phyloP scores from a whole-genome alignment of 1,140 invertebrate species.

The Zaprionus camerounensis region DNA sequence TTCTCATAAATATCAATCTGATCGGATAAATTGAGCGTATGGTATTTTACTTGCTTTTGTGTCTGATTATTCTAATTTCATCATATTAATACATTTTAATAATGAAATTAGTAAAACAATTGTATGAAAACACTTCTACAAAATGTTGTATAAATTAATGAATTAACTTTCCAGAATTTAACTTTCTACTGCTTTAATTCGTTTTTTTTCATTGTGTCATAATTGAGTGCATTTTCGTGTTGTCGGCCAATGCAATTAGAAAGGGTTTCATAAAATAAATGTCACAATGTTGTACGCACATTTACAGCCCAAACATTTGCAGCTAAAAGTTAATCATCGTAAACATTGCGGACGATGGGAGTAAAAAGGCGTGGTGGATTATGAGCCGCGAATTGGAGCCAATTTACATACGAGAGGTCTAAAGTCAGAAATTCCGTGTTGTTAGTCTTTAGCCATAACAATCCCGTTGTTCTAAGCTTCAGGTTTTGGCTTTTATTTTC shows the following conservation, averaged over 20 bases:
- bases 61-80: no score
- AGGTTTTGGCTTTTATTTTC: conserved; percentile 57
- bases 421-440: conserved; percentile 20
- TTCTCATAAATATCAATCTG: no score
- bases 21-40: no score
- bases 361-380: neutral
- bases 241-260: conserved; percentile 59
- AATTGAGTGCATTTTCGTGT: conserved; percentile 70
- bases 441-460: conserved; percentile 47
- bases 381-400: conserved; percentile 18
- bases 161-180: neutral
- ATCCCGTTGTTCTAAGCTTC: conserved; percentile 25
- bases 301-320: conserved; percentile 35
- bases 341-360: conserved; percentile 41
- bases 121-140: neutral
- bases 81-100: neutral
- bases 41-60: no score
- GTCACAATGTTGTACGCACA: conserved; percentile 9
- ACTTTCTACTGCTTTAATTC: neutral
- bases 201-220: conserved; percentile 5
- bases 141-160: neutral
- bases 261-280: neutral
- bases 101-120: neutral
- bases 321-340: conserved; percentile 66
- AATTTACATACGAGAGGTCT: conserved; percentile 36